Evolutionary conservation across 2,888 invertebrate genomes (phyloP).

Genomic region (Athalia rosae): DNA sequence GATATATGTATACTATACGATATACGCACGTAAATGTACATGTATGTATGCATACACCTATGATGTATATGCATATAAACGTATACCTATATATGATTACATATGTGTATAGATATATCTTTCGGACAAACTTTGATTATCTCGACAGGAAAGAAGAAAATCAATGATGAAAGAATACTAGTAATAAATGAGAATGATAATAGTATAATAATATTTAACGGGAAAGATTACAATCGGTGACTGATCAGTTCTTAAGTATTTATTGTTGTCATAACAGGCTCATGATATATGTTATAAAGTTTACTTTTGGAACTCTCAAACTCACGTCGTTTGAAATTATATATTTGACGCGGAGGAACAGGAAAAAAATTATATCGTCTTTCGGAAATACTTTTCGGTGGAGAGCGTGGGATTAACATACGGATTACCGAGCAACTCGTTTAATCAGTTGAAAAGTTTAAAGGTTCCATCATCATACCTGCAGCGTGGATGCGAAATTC

Average conservation of each 20-base stretch:
- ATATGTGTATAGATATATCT: too few species aligned
- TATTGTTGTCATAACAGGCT: constrained; percentile 39
- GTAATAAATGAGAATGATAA: neutral
- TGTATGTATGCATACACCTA: too few species aligned
- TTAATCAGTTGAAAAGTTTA: too few species aligned
- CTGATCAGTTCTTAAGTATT: constrained; percentile 46
- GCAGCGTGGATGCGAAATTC: too few species aligned
- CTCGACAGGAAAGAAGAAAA: neutral
- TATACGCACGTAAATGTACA: too few species aligned
- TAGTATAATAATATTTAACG: constrained; percentile 10
- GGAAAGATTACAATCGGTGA: constrained; percentile 47
- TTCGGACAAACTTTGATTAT: neutral
- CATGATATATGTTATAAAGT: constrained; percentile 10
- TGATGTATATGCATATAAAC: too few species aligned
- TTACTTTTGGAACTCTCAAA: constrained; percentile 22
- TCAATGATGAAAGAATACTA: neutral
- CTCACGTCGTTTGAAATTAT: neutral
- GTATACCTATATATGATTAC: too few species aligned
- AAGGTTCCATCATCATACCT: too few species aligned
- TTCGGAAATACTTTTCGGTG: neutral
- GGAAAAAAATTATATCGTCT: neutral
- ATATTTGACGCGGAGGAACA: neutral
- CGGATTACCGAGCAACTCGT: too few species aligned
- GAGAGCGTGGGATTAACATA: too few species aligned
- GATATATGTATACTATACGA: too few species aligned